These are phyloP conservation scores for Tragopan temminckii DNA, from an alignment of 2,797 vertebrate genomes.

Conservation along the genomic window DNA sequence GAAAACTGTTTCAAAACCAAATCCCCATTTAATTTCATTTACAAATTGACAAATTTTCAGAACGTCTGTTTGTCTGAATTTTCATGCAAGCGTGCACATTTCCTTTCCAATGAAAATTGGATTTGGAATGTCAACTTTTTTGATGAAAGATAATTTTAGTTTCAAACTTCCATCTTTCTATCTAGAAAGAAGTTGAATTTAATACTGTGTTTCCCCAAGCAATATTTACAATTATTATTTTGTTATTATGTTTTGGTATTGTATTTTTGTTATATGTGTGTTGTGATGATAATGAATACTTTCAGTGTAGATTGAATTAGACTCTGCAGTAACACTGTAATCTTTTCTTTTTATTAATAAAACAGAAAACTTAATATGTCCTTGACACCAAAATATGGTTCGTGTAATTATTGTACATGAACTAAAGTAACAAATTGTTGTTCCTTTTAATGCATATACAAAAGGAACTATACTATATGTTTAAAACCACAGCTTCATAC, in stretches of 20 bases:
- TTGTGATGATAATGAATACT: neutral
- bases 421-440: neutral
- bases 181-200: neutral
- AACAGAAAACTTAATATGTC: neutral
- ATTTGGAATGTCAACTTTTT: neutral
- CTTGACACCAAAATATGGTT: neutral
- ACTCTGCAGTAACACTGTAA: neutral
- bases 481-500: neutral
- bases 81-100: neutral
- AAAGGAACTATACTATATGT: neutral
- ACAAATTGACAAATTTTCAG: neutral
- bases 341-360: neutral
- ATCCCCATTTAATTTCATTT: neutral
- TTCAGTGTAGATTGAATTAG: neutral
- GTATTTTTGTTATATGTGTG: too few relatives aligned
- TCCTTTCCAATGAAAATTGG: neutral
- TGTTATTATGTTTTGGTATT: neutral
- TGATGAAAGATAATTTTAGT: neutral
- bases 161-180: neutral
- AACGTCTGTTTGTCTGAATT: neutral
- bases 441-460: neutral
- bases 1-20: neutral
- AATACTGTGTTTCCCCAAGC: neutral
- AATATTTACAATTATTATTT: neutral
- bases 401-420: neutral